Evolutionary conservation across 2,113 vertebrate genomes (phyloP).

Genomic region (Rutilus rutilus): DNA sequence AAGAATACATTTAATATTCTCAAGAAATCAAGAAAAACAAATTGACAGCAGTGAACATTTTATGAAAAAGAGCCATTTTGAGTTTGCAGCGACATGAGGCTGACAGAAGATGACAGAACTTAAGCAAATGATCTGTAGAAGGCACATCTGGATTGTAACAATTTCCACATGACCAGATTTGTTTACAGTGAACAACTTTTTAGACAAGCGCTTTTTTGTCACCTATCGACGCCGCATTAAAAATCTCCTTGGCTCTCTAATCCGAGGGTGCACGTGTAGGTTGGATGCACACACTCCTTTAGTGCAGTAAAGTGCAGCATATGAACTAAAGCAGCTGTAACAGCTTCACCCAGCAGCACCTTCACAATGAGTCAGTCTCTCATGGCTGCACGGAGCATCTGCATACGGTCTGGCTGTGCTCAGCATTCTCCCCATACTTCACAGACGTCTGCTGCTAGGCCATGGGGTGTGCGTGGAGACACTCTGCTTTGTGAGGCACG

Average conservation of each 20-base stretch:
- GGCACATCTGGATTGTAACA: background rate
- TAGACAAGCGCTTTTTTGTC: background rate
- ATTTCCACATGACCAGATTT: background rate
- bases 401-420: conserved; percentile 54
- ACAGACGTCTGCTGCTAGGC: conserved; percentile 45
- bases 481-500: conserved; percentile 53
- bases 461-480: conserved; percentile 47
- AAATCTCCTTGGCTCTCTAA: background rate
- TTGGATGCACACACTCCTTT: background rate
- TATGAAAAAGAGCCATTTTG: too few species aligned
- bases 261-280: background rate
- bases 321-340: background rate
- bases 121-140: background rate
- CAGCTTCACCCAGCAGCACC: background rate
- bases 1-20: too few species aligned
- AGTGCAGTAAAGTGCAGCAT: conserved; percentile 9
- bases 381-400: conserved; percentile 48
- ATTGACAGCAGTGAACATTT: too few species aligned
- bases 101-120: too few species aligned
- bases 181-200: background rate
- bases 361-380: conserved; percentile 6
- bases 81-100: too few species aligned
- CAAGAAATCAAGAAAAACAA: too few species aligned
- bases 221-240: background rate
- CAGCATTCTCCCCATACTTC: conserved; percentile 39